Evolutionary conservation across 2,888 invertebrate genomes (phyloP), one percentile per base, ranked within the genome.

Genomic region (Leucophora obtusa): DNA sequence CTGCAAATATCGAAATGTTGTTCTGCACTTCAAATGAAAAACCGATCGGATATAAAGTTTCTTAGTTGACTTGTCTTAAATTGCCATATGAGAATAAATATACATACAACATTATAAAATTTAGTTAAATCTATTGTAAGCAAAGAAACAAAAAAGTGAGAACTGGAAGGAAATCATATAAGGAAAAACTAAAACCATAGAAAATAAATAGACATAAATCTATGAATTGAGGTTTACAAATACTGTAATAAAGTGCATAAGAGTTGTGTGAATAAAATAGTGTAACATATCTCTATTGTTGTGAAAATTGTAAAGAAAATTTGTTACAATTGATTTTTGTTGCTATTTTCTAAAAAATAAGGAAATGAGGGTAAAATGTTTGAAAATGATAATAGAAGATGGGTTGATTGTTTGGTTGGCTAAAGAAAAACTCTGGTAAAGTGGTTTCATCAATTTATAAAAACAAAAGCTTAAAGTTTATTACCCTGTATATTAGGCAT

Each of bases 391-490:
- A 38, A 38, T 38, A 38, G 38, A 38, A 11, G 38, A 38, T 38
- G 38, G 11, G 38, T 9, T 1, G 38, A n/a, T n/a, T n/a, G 35
- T 2, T 35, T 7, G 28, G 28, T 28, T 28, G 28, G 28, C 6
- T 28, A 7, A 4, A 38, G 14, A 11, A 38, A 38, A 38, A 9
- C 11, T 11, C 38, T 38, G 38, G 38, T 68, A 58, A 53, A 59
- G 38, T 59, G 66, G 21, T 54, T 71, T 54, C 38, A 38, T 38
- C 11, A 38, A 38, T 38, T 11, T 18, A 33, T 50, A 10, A 62
- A 43, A 74, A n/a, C 43, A 56, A 75, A 56, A 28, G 43, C 70
- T 66, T 71, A 14, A 63, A 60, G 51, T 66, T 71, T 54, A 71
- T 38, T 38, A 38, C 38, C 38, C 38, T 38, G 10, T 38, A 8